Conservation (phyloP, 2,113 vertebrate genomes). For the Turdus rufiventris region DNA sequence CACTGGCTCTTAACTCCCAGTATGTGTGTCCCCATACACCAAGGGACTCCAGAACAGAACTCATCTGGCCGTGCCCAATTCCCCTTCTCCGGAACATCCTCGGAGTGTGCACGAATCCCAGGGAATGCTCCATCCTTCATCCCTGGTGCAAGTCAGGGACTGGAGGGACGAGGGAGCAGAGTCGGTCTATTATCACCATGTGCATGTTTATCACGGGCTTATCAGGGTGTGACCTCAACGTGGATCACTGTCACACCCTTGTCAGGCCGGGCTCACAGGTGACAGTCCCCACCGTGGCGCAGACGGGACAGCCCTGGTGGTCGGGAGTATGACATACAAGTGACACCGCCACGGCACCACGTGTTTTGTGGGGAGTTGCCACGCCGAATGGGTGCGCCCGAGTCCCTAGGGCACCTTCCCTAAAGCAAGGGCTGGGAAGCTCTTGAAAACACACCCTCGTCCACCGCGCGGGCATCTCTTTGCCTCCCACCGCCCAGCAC, state of each 20-base stretch:
- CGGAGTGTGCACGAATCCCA: fast-evolving
- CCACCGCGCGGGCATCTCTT: background rate
- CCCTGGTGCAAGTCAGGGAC: background rate
- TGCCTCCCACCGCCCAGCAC: background rate
- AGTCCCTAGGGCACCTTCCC: background rate
- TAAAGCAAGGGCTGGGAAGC: background rate
- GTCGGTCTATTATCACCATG: fast-evolving
- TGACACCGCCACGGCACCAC: fast-evolving
- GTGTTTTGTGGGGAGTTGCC: fast-evolving
- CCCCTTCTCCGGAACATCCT: background rate
- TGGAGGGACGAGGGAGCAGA: background rate
- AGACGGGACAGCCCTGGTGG: background rate
- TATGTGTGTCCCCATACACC: fast-evolving
- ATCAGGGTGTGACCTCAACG: background rate
- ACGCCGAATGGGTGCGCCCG: fast-evolving
- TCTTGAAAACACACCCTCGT: background rate
- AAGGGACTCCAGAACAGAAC: background rate
- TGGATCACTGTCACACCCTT: fast-evolving
- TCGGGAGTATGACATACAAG: fast-evolving
- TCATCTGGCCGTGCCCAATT: background rate
- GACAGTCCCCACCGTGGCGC: fast-evolving
- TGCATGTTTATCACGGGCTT: background rate
- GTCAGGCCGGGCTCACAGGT: fast-evolving
- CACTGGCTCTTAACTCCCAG: background rate
- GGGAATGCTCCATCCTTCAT: background rate